These are phyloP conservation scores for Eulemur mongoz DNA, from an alignment of 2,797 vertebrate species.

Conservation along the genomic window DNA sequence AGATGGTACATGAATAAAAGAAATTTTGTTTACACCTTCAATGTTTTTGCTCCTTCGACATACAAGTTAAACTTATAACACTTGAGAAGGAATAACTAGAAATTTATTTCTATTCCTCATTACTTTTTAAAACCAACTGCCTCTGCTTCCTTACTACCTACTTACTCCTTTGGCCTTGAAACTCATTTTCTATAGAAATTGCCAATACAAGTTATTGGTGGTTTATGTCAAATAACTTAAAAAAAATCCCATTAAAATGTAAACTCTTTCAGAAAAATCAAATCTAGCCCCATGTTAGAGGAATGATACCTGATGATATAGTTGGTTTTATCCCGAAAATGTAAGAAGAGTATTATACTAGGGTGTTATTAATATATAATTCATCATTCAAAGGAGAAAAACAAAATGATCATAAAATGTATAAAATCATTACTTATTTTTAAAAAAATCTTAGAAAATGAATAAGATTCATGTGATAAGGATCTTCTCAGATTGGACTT, in stretches of 20 bases:
- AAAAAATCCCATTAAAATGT: not conserved
- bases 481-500: not conserved
- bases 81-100: not conserved
- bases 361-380: not conserved
- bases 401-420: not conserved
- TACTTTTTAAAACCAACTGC: not conserved
- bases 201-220: not conserved
- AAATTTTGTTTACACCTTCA: not conserved
- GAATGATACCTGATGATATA: not conserved
- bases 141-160: not conserved
- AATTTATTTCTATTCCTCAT: not conserved
- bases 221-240: not conserved
- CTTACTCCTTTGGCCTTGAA: not conserved
- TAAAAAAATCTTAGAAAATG: not conserved
- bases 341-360: not conserved
- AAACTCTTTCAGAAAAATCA: conserved; percentile 19
- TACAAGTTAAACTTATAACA: not conserved
- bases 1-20: not conserved
- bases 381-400: not conserved
- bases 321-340: not conserved
- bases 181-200: not conserved
- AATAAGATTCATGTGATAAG: not conserved
- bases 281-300: not conserved
- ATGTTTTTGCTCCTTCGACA: not conserved
- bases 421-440: not conserved